Conservation (phyloP, 2,797 vertebrate genomes). For the Aerospiza tachiro region DNA sequence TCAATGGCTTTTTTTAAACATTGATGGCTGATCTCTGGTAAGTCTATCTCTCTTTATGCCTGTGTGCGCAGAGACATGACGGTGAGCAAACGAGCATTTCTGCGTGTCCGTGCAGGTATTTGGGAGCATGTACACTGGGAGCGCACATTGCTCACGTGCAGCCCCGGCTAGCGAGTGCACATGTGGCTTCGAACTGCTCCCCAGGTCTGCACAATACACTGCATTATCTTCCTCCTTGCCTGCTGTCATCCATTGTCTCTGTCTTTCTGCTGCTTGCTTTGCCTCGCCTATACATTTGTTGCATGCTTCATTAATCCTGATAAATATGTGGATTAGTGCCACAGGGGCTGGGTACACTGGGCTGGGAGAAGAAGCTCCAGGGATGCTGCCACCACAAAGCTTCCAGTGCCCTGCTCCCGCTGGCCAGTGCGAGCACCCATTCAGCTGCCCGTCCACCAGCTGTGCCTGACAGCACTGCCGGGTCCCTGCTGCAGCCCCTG, state of each 20-base stretch:
- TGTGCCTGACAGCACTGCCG: accelerated
- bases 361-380: neutral
- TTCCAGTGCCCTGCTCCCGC: accelerated
- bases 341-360: neutral
- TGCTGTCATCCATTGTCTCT: neutral
- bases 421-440: accelerated
- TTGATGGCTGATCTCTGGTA: neutral
- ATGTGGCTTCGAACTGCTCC: neutral
- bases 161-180: neutral
- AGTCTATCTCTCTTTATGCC: neutral
- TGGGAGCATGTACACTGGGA: neutral
- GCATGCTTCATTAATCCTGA: slow-evolving; percentile 29
- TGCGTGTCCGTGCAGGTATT: accelerated
- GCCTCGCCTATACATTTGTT: neutral
- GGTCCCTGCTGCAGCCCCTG: neutral
- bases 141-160: accelerated
- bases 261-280: neutral
- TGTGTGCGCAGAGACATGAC: too few relatives aligned
- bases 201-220: neutral
- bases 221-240: neutral
- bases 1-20: neutral
- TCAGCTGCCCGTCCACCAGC: neutral
- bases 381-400: neutral
- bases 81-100: neutral
- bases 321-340: slow-evolving; percentile 25